Conservation (phyloP, 2,113 vertebrate species). For the Carassius carassius region DNA sequence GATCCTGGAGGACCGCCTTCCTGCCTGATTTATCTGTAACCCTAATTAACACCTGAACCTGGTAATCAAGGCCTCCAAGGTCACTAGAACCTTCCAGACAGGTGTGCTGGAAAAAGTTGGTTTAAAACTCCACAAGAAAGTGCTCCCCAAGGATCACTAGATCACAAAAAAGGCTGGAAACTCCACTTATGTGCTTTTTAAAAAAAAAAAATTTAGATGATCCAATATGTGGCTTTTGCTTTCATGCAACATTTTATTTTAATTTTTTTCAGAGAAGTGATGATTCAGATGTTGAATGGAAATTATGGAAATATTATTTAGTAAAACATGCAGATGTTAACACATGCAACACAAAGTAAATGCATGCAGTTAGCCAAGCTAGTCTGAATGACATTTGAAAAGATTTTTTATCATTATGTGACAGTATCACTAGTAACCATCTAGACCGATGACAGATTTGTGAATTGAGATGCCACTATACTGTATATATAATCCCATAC, state of each 20-base stretch:
- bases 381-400: background rate
- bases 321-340: background rate
- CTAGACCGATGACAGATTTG: background rate
- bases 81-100: background rate
- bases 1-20: background rate
- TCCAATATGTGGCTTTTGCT: background rate
- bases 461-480: background rate
- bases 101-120: background rate
- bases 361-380: background rate
- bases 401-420: background rate
- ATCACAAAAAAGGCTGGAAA: background rate
- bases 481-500: background rate
- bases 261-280: too few relatives aligned
- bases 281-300: too few relatives aligned
- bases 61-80: background rate
- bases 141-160: too few relatives aligned
- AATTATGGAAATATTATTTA: too few relatives aligned
- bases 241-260: background rate
- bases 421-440: background rate
- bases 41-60: background rate
- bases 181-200: background rate
- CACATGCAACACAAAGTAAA: background rate
- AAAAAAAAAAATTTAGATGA: too few relatives aligned
- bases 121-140: background rate
- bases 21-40: background rate